Conservation (phyloP, 2,113 vertebrate species). For the Bubalus kerabau region DNA sequence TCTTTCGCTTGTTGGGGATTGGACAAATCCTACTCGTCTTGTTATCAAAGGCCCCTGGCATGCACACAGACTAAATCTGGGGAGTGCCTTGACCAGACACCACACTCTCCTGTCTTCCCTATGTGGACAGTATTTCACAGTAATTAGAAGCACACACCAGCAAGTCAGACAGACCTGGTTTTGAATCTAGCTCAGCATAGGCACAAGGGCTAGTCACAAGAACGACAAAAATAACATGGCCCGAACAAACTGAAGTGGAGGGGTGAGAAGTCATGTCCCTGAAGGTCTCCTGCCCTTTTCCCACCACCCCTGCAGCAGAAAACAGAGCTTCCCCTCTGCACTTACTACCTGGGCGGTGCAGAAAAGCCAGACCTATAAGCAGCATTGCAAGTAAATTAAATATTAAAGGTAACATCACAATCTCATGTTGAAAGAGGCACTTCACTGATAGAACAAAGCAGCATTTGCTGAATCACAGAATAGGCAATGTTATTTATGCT, state of each 20-base stretch:
- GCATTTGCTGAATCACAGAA: slow-evolving; percentile 28
- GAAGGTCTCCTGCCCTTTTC: neutral
- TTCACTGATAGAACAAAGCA: neutral
- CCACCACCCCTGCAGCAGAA: neutral
- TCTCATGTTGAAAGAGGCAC: neutral
- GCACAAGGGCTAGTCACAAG: neutral
- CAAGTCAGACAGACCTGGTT: neutral
- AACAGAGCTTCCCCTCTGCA: neutral
- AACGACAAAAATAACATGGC: neutral
- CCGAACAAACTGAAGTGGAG: neutral
- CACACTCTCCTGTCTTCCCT: neutral
- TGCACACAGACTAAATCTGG: neutral
- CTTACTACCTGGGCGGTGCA: neutral
- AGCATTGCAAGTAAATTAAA: slow-evolving; percentile 47
- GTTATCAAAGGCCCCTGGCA: neutral
- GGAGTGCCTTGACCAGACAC: neutral
- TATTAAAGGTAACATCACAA: slow-evolving; percentile 31
- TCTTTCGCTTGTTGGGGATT: neutral
- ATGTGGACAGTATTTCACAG: neutral
- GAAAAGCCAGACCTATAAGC: neutral
- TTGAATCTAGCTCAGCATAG: neutral
- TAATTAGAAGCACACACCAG: neutral
- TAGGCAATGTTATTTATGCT: neutral
- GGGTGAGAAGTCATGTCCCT: neutral
- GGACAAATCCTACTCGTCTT: neutral